Base-by-base conservation (phyloP, 2,888 invertebrate species). In the Apamea monoglypha region DNA sequence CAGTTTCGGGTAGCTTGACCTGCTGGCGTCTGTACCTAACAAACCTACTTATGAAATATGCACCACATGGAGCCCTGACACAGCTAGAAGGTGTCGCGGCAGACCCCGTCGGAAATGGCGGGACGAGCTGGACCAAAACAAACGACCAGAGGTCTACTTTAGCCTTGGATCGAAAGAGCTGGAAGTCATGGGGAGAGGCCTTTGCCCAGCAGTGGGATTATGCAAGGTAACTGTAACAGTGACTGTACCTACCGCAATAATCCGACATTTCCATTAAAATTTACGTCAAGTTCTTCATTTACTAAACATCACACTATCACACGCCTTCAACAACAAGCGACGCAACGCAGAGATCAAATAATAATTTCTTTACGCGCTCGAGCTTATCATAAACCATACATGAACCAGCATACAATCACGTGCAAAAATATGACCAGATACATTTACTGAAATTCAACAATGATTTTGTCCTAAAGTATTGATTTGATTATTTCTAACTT, bases 211-310 rank as follows among this genome's bases (percentile, higher is more conserved):
- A 47, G 47, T 47, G 47, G 47, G 16, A 47, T 47, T 16, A 47
- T 5, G 47, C 3, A 47, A 16, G 47, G 16, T 47, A 47, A 47
- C 47, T 16, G 47, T 47, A 47, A 47, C 47, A 47, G 47, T 12
- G 47, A 47, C 47, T 47, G 47, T 47, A 47, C 47, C 16, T 47
- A 71, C 71, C 25, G 40, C 77, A 79, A 79, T 40, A 64, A 14
- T 79, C 50, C 40, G 40, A 29, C 40, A 53, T 2, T 53, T 80
- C n/a, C 32, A 21, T 44, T 21, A 4, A 44, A 59, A 59, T 21
- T 76, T 50, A 47, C 56, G 29, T 80, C 32, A 50, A 71, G 32
- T 81, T 36, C 29, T 47, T 81, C 56, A 50, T 81, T 69, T 47
- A 50, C 47, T 69, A 78, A 53, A 44, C 6, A 71, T 44, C 56